A percentile compares a stretch with the other conserved stretches of the same genome.
These are phyloP conservation scores for Reticulitermes lucifugus DNA, from an alignment of 2,888 invertebrate species.

Conservation along the genomic window DNA sequence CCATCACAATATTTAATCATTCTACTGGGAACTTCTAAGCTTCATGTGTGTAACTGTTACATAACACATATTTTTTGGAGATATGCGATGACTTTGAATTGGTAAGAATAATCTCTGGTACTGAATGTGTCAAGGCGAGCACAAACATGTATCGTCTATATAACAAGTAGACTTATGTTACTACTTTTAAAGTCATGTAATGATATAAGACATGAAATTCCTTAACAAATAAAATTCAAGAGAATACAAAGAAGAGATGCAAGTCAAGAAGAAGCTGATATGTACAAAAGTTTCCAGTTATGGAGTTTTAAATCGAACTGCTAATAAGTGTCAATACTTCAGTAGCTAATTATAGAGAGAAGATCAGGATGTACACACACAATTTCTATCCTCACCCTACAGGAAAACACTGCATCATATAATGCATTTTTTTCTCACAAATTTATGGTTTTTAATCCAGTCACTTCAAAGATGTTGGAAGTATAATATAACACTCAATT, in stretches of 20 bases:
- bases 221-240: not conserved
- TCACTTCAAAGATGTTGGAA: no score
- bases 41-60: no score
- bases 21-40: no score
- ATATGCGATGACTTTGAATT: no score
- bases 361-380: not conserved
- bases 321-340: not conserved
- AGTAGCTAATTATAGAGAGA: not conserved
- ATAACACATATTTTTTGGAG: no score
- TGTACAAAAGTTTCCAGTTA: not conserved
- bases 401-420: not conserved
- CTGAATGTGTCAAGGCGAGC: no score
- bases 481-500: no score
- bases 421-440: not conserved
- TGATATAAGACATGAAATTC: not conserved
- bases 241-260: not conserved
- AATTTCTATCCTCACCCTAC: not conserved
- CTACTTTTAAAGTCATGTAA: not conserved
- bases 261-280: not conserved
- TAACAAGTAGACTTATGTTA: not conserved
- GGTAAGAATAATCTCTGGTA: no score
- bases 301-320: not conserved
- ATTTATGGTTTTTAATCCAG: no score
- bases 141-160: no score
- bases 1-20: no score